Percentiles rank a stretch among this genome's conserved stretches.
phyloP scores from a whole-genome alignment of 1,140 invertebrate genomes.

The Drosophila melanogaster region Release_6_plus_ISO1_MT NT_033779.5:1556001-1556500 shows the following conservation, averaged over 20 bases:
- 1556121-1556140: too few species aligned
- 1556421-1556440: slow-evolving; percentile 45
- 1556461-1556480: slow-evolving; percentile 31
- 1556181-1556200: background rate
- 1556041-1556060: background rate
- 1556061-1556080: background rate
- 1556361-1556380: slow-evolving; percentile 75
- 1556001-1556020: background rate
- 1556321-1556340: slow-evolving; percentile 40
- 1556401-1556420: slow-evolving; percentile 24
- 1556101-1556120: background rate
- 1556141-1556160: too few species aligned
- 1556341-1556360: slow-evolving; percentile 55
- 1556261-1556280: slow-evolving; percentile 29
- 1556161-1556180: too few species aligned
- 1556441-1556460: slow-evolving; percentile 48
- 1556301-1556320: slow-evolving; percentile 46
- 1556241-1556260: background rate
- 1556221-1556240: background rate
- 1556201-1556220: slow-evolving; percentile 24
- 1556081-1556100: background rate
- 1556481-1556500: slow-evolving; percentile 37
- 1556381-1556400: slow-evolving; percentile 37
- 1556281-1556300: slow-evolving; percentile 45
- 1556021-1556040: background rate